Evolutionary conservation across 2,113 vertebrate species (phyloP).

Genomic region (Petrocephalus microphthalmus): DNA sequence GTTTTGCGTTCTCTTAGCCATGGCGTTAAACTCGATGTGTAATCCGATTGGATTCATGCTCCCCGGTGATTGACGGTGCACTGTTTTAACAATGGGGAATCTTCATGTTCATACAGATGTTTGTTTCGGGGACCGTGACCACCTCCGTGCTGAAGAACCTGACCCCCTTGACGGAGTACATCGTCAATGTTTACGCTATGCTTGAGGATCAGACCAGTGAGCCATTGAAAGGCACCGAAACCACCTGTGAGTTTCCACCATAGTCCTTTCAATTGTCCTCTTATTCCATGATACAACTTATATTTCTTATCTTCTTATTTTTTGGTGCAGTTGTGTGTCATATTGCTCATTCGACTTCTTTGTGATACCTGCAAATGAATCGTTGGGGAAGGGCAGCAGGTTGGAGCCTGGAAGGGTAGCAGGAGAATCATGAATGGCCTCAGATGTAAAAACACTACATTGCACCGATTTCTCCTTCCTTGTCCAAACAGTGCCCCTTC

Average conservation of each 20-base stretch:
- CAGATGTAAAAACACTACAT: background rate
- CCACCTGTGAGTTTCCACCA: conserved; percentile 72
- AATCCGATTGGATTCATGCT: background rate
- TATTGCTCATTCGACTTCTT: background rate
- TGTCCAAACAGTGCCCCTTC: conserved; percentile 69
- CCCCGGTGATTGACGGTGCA: background rate
- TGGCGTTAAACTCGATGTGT: background rate
- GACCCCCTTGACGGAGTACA: conserved; percentile 78
- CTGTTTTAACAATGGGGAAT: background rate
- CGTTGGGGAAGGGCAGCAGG: background rate
- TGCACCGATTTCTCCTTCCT: background rate
- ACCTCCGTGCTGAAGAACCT: conserved; percentile 77
- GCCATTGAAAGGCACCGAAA: conserved; percentile 79
- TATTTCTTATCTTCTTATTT: background rate
- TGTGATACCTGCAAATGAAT: background rate
- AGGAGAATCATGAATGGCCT: background rate
- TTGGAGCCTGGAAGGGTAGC: background rate
- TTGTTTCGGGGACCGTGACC: conserved; percentile 76
- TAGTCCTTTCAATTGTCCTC: background rate
- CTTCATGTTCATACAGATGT: conserved; percentile 60
- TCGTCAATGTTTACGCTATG: conserved; percentile 82
- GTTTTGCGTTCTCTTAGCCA: background rate
- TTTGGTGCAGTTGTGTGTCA: background rate
- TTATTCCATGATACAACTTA: background rate
- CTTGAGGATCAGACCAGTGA: conserved; percentile 87